These are phyloP conservation scores for Scortum barcoo DNA, from an alignment of 2,113 vertebrate genomes.

Conservation along the genomic window DNA sequence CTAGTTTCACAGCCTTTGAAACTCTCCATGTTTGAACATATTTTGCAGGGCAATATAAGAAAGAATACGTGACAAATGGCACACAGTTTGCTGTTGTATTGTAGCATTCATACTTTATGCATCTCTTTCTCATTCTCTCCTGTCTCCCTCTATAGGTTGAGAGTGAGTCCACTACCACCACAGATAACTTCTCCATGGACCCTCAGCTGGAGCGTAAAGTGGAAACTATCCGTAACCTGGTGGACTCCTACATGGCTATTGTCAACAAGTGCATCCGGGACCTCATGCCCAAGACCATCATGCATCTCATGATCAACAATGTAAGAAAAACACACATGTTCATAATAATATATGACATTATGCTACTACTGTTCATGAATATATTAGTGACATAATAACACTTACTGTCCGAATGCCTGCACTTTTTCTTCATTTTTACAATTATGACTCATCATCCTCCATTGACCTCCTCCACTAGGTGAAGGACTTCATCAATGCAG, in stretches of 20 bases:
- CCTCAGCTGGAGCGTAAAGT: constrained; percentile 97
- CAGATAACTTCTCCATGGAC: constrained; percentile 97
- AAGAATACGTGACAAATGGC: background rate
- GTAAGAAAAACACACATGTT: constrained; percentile 79
- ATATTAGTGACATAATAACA: background rate
- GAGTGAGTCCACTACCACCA: constrained; percentile 88
- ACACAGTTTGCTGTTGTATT: background rate
- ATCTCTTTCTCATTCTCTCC: background rate
- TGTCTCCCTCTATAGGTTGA: constrained; percentile 83
- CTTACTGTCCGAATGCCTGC: background rate
- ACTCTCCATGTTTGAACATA: background rate
- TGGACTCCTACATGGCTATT: constrained; percentile 98
- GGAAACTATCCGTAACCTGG: constrained; percentile 96
- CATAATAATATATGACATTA: too few relatives aligned
- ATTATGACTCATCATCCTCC: background rate
- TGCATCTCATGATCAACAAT: constrained; percentile 98
- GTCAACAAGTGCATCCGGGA: constrained; percentile 98
- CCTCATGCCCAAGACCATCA: constrained; percentile 96
- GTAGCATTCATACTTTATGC: background rate
- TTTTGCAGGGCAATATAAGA: background rate
- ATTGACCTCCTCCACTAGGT: constrained; percentile 83
- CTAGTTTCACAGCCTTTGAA: background rate
- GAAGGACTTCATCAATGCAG: constrained; percentile 97
- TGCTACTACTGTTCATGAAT: background rate
- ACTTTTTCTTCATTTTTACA: background rate